Conservation (phyloP, 2,797 vertebrate genomes). For the Dendrocincla tyrannina region DNA sequence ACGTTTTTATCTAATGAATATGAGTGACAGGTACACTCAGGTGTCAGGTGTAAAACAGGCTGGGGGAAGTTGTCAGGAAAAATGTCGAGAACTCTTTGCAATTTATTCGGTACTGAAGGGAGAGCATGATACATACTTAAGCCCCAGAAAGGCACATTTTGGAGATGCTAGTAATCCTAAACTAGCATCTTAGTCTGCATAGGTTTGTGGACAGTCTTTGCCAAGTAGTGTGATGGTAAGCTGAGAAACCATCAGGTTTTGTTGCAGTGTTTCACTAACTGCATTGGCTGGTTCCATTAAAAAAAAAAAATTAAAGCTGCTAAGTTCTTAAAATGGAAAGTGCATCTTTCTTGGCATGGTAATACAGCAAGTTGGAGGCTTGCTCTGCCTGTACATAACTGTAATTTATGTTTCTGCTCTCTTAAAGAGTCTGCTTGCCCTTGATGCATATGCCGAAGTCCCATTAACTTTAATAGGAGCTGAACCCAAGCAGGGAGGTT, state of each 20-base stretch:
- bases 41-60: not conserved
- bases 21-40: not conserved
- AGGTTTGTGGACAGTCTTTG: not conserved
- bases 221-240: not conserved
- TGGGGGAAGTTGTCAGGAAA: not conserved
- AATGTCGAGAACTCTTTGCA: not conserved
- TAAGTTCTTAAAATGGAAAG: constrained; percentile 38
- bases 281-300: not conserved
- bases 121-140: not conserved
- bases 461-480: constrained; percentile 42
- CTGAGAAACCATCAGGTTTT: not conserved
- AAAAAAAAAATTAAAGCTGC: not conserved
- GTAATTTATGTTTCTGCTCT: constrained; percentile 45
- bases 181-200: not conserved
- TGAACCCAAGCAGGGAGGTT: not conserved
- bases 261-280: not conserved
- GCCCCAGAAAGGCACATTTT: not conserved
- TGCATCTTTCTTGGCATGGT: not conserved
- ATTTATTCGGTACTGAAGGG: not conserved
- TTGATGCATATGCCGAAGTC: constrained; percentile 28
- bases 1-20: not conserved
- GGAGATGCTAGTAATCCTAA: not conserved
- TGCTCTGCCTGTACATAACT: not conserved
- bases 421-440: not conserved
- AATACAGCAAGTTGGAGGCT: not conserved